A percentile compares a stretch with the other conserved stretches of the same genome.
Evolutionary conservation across 2,797 vertebrate species (phyloP).

Genomic region (Oryzias sinensis): DNA sequence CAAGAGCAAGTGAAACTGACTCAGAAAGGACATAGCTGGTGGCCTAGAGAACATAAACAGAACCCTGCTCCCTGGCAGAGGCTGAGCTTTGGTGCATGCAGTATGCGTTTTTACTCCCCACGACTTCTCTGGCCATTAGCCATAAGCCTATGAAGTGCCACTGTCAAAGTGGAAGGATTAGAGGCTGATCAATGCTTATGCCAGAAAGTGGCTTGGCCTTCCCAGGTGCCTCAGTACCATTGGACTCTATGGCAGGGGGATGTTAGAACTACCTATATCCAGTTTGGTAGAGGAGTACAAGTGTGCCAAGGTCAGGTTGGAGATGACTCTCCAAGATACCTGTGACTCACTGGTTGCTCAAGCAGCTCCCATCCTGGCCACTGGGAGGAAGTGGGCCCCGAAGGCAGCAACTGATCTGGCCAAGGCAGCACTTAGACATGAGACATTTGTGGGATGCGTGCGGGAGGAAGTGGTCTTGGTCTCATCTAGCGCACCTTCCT

Average conservation of each 20-base stretch:
- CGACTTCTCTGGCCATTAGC: background rate
- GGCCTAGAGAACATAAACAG: background rate
- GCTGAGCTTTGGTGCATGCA: no score
- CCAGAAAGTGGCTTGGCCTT: no score
- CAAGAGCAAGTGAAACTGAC: background rate
- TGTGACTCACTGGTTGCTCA: no score
- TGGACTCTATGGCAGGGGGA: background rate
- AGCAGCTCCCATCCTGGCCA: no score
- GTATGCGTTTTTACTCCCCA: no score
- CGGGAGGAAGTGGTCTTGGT: slow-evolving; percentile 3
- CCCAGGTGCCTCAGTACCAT: no score
- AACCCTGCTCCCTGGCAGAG: background rate
- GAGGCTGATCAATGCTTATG: background rate
- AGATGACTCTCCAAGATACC: no score
- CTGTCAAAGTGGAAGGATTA: background rate
- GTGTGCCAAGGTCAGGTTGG: slow-evolving; percentile 1
- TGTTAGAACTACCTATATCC: background rate
- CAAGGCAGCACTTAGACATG: background rate
- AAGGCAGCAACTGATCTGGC: background rate
- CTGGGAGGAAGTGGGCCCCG: no score
- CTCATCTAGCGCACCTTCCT: background rate
- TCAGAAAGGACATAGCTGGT: no score
- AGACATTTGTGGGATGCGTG: background rate
- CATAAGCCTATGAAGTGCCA: background rate
- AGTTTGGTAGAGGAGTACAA: slow-evolving; percentile 2